Evolutionary conservation across 2,888 invertebrate genomes (phyloP).

Genomic region (Apotomis turbidana): DNA sequence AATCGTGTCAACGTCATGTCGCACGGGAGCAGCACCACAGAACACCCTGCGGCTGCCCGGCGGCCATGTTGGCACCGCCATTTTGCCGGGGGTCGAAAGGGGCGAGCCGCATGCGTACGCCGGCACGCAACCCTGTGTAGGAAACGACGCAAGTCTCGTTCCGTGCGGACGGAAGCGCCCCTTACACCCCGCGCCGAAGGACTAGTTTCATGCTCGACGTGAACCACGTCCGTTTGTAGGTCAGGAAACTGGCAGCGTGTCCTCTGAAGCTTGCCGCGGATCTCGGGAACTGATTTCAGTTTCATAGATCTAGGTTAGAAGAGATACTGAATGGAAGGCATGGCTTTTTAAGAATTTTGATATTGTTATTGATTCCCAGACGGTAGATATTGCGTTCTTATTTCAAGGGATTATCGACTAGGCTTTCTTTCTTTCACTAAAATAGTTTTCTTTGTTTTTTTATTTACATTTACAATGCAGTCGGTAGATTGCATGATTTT

Average conservation of each 20-base stretch:
- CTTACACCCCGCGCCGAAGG: conserved; percentile 62
- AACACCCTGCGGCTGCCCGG: conserved; percentile 82
- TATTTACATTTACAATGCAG: too few relatives aligned
- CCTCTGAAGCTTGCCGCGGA: conserved; percentile 76
- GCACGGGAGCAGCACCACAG: conserved; percentile 74
- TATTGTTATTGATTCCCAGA: conserved; percentile 22
- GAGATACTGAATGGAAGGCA: conserved; percentile 34
- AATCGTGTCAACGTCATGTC: conserved; percentile 74
- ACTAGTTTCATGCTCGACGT: conserved; percentile 57
- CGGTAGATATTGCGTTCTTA: not conserved
- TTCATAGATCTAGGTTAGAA: conserved; percentile 59
- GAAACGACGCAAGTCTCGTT: conserved; percentile 71
- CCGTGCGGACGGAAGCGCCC: conserved; percentile 55
- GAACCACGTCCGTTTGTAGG: conserved; percentile 76
- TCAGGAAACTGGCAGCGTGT: conserved; percentile 71
- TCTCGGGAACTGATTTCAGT: conserved; percentile 73
- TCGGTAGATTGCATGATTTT: too few relatives aligned
- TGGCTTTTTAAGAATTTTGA: conserved; percentile 17
- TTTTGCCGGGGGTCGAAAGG: conserved; percentile 79
- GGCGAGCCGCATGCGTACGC: conserved; percentile 82
- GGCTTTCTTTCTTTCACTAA: too few relatives aligned
- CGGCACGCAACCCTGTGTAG: conserved; percentile 71
- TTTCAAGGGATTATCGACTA: not conserved
- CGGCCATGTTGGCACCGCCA: conserved; percentile 84
- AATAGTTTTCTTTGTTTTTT: too few relatives aligned